Percentiles rank a stretch among this genome's conserved stretches.
These are phyloP conservation scores for Lamellibrachia luymesi DNA, from an alignment of 1,140 invertebrate species.

Conservation along the genomic window DNA sequence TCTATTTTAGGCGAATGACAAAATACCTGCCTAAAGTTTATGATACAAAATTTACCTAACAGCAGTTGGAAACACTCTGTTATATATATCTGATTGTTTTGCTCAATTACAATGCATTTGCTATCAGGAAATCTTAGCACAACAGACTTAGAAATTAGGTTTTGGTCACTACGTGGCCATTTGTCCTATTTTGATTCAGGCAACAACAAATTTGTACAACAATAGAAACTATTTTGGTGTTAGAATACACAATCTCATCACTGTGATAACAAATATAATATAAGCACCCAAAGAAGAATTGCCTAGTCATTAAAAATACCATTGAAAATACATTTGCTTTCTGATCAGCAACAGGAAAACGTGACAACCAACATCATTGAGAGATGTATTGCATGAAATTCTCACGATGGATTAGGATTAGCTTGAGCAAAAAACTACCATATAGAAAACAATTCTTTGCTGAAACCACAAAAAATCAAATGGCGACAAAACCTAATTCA, in stretches of 20 bases:
- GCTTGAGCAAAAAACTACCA: not conserved
- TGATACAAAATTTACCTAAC: not conserved
- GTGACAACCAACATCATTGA: not conserved
- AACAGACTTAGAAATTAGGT: not conserved
- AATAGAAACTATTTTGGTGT: not conserved
- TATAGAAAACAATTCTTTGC: not conserved
- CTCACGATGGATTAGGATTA: no score
- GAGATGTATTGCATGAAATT: not conserved
- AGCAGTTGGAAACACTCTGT: not conserved
- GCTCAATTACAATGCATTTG: not conserved
- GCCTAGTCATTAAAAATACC: not conserved
- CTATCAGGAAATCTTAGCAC: not conserved
- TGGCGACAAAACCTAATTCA: not conserved
- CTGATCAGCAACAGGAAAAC: not conserved
- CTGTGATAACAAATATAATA: not conserved
- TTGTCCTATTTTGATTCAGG: not conserved
- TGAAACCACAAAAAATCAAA: not conserved
- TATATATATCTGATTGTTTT: not conserved
- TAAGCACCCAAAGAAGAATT: not conserved
- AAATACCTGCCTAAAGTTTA: not conserved
- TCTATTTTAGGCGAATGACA: not conserved
- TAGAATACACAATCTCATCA: not conserved
- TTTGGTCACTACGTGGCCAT: not conserved
- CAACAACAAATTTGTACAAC: not conserved
- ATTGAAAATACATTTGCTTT: not conserved